A percentile compares a stretch with the other conserved stretches of the same genome.
Evolutionary conservation across 2,113 vertebrate species (phyloP).

Genomic region (Gila orcuttii): DNA sequence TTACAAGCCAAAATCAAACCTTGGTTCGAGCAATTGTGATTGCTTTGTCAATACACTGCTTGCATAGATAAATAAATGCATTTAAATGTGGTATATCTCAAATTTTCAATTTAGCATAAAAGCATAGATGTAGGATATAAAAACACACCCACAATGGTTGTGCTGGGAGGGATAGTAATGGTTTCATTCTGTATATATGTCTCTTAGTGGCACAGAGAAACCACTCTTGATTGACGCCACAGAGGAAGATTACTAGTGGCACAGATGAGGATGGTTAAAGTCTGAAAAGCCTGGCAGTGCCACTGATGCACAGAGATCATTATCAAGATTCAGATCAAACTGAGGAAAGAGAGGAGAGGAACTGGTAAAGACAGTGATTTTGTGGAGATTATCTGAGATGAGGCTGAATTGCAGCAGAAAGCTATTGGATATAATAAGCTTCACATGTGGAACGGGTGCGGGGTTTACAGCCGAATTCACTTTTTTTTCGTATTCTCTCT

Average conservation of each 20-base stretch:
- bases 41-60: background rate
- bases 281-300: slow-evolving; percentile 39
- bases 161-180: background rate
- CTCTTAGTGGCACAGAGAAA: background rate
- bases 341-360: background rate
- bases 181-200: background rate
- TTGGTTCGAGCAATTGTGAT: background rate
- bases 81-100: background rate
- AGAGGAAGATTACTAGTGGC: slow-evolving; percentile 30
- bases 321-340: slow-evolving; percentile 40
- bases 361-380: slow-evolving; percentile 55
- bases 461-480: slow-evolving; percentile 44
- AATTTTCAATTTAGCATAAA: background rate
- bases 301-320: slow-evolving; percentile 35
- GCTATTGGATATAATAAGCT: slow-evolving; percentile 69
- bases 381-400: slow-evolving; percentile 67
- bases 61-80: background rate
- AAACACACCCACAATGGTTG: background rate
- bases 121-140: background rate
- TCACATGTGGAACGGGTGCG: slow-evolving; percentile 67
- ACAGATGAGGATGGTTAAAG: slow-evolving; percentile 22
- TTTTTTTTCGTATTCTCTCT: slow-evolving; percentile 50
- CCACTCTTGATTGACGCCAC: slow-evolving; percentile 26
- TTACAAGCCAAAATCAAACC: background rate
- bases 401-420: slow-evolving; percentile 64